Percentiles rank a stretch among this genome's conserved stretches.
phyloP scores from a whole-genome alignment of 2,888 invertebrate species.

The Leucoptera coffeella region DNA sequence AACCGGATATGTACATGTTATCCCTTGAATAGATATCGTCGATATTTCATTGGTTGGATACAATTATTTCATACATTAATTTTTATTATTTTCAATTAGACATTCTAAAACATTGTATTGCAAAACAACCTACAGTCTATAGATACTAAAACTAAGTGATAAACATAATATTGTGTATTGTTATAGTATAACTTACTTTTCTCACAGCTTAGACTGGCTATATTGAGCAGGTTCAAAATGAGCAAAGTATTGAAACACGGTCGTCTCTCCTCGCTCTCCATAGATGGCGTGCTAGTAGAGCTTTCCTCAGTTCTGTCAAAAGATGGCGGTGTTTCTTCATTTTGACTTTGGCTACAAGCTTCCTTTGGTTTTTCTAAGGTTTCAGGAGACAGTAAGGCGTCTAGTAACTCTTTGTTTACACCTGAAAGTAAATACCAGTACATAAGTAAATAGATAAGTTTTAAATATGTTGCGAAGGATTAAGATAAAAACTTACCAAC shows the following conservation, averaged over 20 bases:
- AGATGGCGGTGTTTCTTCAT: slow-evolving; percentile 8
- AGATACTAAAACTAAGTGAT: too few relatives aligned
- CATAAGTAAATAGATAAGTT: neutral
- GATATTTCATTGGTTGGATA: too few relatives aligned
- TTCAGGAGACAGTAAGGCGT: slow-evolving; percentile 68
- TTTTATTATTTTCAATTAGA: too few relatives aligned
- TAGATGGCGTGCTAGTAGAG: slow-evolving; percentile 9
- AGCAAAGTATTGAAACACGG: slow-evolving; percentile 75
- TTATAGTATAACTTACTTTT: slow-evolving; percentile 56
- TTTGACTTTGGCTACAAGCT: too few relatives aligned
- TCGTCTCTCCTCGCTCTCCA: slow-evolving; percentile 15
- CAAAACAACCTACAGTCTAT: too few relatives aligned
- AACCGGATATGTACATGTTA: too few relatives aligned
- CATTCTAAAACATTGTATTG: too few relatives aligned
- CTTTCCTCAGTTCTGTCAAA: neutral
- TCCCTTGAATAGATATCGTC: too few relatives aligned
- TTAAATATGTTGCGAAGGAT: slow-evolving; percentile 6
- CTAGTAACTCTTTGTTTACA: slow-evolving; percentile 73
- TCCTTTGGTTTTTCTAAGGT: too few relatives aligned
- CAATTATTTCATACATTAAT: too few relatives aligned
- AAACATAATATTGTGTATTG: neutral
- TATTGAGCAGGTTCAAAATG: slow-evolving; percentile 76
- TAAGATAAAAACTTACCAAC: neutral
- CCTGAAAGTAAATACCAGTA: slow-evolving; percentile 42
- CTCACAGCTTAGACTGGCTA: slow-evolving; percentile 80